phyloP scores from a whole-genome alignment of 2,113 vertebrate species.

The Campylomormyrus tamandua region DNA sequence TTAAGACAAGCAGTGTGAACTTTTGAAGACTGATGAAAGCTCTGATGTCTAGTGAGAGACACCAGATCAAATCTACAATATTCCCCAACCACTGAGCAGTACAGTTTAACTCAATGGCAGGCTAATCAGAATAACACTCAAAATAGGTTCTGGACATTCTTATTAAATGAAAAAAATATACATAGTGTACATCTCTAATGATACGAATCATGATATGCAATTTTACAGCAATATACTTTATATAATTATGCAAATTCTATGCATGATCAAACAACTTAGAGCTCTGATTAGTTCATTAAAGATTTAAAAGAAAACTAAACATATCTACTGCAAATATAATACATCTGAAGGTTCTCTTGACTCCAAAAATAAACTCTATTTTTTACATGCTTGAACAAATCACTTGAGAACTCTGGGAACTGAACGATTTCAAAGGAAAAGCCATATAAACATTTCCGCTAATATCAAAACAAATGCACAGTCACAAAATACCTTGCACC shows the following conservation, averaged over 20 bases:
- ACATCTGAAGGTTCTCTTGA: background rate
- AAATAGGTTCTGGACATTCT: slow-evolving; percentile 32
- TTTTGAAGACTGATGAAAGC: background rate
- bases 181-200: slow-evolving; percentile 46
- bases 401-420: slow-evolving; percentile 32
- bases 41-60: slow-evolving; percentile 13
- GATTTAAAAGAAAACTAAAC: slow-evolving; percentile 5
- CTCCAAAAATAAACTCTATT: slow-evolving; percentile 10
- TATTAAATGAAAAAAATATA: slow-evolving; percentile 55
- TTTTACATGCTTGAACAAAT: slow-evolving; percentile 41
- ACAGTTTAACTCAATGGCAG: background rate
- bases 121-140: slow-evolving; percentile 21
- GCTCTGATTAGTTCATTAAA: slow-evolving; percentile 16
- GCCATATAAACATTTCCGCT: slow-evolving; percentile 46
- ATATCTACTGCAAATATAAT: slow-evolving; percentile 5
- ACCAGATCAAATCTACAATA: slow-evolving; percentile 43
- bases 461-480: slow-evolving; percentile 39
- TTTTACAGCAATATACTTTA: slow-evolving; percentile 37
- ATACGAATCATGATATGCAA: slow-evolving; percentile 48
- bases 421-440: slow-evolving; percentile 33
- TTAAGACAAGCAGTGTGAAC: slow-evolving; percentile 29
- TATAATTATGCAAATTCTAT: slow-evolving; percentile 34
- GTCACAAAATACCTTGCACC: slow-evolving; percentile 23
- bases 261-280: slow-evolving; percentile 38
- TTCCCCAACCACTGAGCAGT: slow-evolving; percentile 37